A percentile compares a stretch with the other conserved stretches of the same genome.
phyloP scores from a whole-genome alignment of 2,113 vertebrate species.

The Sprattus sprattus region DNA sequence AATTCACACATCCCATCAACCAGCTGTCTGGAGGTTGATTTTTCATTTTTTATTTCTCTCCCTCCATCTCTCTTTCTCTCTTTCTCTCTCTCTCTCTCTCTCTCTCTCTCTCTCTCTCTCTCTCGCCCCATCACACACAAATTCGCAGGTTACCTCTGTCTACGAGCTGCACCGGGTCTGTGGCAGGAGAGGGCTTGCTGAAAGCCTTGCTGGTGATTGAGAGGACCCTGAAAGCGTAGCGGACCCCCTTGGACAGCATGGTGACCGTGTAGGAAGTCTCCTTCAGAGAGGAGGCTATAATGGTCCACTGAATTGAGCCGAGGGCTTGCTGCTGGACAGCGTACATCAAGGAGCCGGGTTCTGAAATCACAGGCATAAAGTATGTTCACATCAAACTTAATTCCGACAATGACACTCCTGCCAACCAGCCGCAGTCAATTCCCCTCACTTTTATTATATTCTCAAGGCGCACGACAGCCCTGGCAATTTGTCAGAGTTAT shows the following conservation, averaged over 20 bases:
- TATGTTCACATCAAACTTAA: background rate
- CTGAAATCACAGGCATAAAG: constrained; percentile 61
- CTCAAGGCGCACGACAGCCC: background rate
- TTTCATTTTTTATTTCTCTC: background rate
- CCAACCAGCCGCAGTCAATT: background rate
- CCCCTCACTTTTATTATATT: background rate
- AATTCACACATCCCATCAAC: constrained; percentile 11
- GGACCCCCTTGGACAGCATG: constrained; percentile 82
- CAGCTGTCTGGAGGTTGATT: background rate
- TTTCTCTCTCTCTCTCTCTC: too few relatives aligned
- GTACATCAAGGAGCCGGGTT: constrained; percentile 84
- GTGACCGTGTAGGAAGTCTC: constrained; percentile 78
- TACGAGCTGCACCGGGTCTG: constrained; percentile 82
- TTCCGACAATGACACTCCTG: background rate
- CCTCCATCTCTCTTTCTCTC: background rate
- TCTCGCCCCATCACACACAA: background rate
- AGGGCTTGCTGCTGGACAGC: constrained; percentile 91
- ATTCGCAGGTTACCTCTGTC: constrained; percentile 74
- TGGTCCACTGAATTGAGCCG: constrained; percentile 90
- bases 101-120: too few relatives aligned
- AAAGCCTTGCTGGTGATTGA: constrained; percentile 87
- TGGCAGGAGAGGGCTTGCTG: constrained; percentile 87
- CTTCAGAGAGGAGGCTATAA: constrained; percentile 78
- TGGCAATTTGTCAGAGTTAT: background rate
- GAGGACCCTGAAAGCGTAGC: constrained; percentile 88